These are phyloP conservation scores for Drosophila helvetica DNA, from an alignment of 2,888 invertebrate genomes.

Conservation along the genomic window DNA sequence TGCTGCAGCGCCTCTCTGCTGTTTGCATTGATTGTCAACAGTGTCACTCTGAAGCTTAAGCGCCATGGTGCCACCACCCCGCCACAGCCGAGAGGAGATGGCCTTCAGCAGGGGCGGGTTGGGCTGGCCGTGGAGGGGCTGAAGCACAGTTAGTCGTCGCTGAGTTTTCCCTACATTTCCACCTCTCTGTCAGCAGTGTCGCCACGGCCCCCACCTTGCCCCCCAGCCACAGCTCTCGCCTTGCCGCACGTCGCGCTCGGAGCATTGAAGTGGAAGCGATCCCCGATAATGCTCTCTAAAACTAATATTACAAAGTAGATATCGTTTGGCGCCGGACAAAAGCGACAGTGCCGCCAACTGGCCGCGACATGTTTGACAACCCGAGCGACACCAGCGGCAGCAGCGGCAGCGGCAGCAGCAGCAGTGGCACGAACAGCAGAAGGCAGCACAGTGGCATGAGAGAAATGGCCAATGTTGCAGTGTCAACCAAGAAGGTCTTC, in stretches of 20 bases:
- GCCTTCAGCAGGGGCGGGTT: conserved; percentile 37
- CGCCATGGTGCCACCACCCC: conserved; percentile 60
- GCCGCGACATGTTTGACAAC: conserved; percentile 82
- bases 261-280: conserved; percentile 79
- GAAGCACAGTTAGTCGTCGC: conserved; percentile 24
- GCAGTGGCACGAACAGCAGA: conserved; percentile 42
- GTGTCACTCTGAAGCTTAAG: conserved; percentile 63
- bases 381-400: conserved; percentile 65
- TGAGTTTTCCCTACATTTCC: conserved; percentile 39
- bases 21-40: conserved; percentile 74
- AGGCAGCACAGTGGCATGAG: conserved; percentile 34
- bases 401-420: conserved; percentile 15
- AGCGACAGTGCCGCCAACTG: conserved; percentile 80
- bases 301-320: conserved; percentile 80
- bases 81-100: conserved; percentile 35
- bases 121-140: conserved; percentile 29
- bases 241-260: conserved; percentile 22
- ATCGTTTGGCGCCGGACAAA: conserved; percentile 80
- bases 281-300: conserved; percentile 81
- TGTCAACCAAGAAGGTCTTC: neutral
- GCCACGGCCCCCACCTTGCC: neutral
- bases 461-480: too few species aligned
- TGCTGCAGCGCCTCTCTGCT: conserved; percentile 53
- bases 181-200: neutral
- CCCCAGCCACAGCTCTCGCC: neutral